Evolutionary conservation across 2,797 vertebrate species (phyloP), one percentile per base, ranked within the genome.

Genomic region (Hemibagrus guttatus): DNA sequence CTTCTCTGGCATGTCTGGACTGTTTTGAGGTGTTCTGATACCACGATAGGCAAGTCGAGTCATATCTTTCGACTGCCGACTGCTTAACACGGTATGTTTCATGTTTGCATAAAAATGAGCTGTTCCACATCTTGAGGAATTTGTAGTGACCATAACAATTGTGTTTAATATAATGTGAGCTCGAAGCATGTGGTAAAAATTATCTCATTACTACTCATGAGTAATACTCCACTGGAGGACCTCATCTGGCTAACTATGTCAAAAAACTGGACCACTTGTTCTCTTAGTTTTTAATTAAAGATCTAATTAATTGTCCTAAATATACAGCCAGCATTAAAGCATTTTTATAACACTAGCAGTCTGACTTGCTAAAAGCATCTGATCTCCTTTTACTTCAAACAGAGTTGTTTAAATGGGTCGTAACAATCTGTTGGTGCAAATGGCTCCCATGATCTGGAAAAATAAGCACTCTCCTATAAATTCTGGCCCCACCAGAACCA

Each of bases 181-280:
- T 23, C 19, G 12, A 12, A 78, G 76, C 42, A 85, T 85, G 49
- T 78, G 46, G 74, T 39, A 85, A 8, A 61, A 85, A 56, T 46
- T 8, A 6, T 8, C 46, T 49, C 9, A 49, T 49, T 49, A 68
- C 16, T 42, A 6, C n/a, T 54, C 46, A 52, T 78, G 28, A 56
- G 14, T n/a, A 28, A 79, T 54, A 64, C 19, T 23, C 8, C 46
- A 49, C 46, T 49, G 46, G 17, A 80, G 7, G 64, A 85, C 23
- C 35, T 42, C 16, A 58, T 54, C 61, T 69, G 78, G 23, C 8
- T 58, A 58, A 59, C 8, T 17, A 81, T 81, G 58, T 16, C 2
- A 39, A 69, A 59, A 61, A 42, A 61, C 12, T 56, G 19, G 3
- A 78, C n/a, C n/a, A 11, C 59, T 13, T 42, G 4, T 49, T n/a